These are phyloP conservation scores for Galago senegalensis DNA, from an alignment of 2,797 vertebrate genomes.

Conservation along the genomic window DNA sequence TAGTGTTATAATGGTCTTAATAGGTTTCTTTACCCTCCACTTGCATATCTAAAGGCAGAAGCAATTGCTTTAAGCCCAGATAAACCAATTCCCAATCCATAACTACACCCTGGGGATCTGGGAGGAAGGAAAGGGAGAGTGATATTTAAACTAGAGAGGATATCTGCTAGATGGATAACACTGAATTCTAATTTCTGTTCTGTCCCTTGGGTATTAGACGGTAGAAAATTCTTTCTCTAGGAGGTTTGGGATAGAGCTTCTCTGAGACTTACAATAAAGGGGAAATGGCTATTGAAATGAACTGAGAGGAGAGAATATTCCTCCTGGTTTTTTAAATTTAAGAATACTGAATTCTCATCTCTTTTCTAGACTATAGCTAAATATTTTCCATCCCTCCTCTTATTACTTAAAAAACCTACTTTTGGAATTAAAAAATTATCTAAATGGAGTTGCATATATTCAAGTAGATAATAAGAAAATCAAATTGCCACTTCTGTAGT, in stretches of 20 bases:
- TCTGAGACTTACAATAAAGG: background rate
- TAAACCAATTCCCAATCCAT: constrained; percentile 79
- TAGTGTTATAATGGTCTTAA: constrained; percentile 67
- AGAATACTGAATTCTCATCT: background rate
- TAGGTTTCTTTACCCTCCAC: constrained; percentile 58
- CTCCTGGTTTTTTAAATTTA: background rate
- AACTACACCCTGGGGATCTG: constrained; percentile 68
- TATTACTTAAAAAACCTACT: background rate
- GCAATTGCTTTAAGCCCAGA: constrained; percentile 72
- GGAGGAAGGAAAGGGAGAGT: constrained; percentile 63
- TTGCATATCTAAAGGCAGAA: constrained; percentile 72
- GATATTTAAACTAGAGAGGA: constrained; percentile 18
- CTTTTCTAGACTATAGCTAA: background rate
- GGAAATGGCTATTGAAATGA: background rate
- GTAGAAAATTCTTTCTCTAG: constrained; percentile 28
- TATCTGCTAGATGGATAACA: constrained; percentile 63
- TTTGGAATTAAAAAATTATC: background rate
- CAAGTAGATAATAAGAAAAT: background rate
- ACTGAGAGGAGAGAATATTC: background rate
- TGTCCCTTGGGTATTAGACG: constrained; percentile 8
- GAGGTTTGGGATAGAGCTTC: constrained; percentile 10
- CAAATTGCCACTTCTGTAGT: background rate
- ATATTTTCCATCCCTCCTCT: background rate
- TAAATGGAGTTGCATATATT: background rate
- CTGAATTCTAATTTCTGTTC: constrained; percentile 62